Evolutionary conservation across 2,888 invertebrate genomes (phyloP).

Genomic region (Ichneumon xanthorius): DNA sequence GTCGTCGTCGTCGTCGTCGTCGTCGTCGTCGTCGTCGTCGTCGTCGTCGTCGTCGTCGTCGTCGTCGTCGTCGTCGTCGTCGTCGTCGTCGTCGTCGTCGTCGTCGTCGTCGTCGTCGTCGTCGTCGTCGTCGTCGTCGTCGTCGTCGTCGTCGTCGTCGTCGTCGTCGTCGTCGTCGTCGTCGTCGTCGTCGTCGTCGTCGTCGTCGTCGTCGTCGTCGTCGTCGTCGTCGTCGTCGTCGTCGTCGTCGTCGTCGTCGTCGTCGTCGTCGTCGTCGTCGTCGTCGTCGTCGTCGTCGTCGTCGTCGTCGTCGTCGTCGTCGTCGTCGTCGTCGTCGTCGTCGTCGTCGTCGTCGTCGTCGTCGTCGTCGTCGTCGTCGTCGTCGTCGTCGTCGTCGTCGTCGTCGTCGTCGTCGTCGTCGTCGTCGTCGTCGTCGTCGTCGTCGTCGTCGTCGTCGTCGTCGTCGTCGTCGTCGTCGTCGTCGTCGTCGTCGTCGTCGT

Average conservation of each 20-base stretch:
- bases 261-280: conserved; percentile 65
- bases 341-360: conserved; percentile 61
- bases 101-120: conserved; percentile 62
- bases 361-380: conserved; percentile 64
- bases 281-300: conserved; percentile 62
- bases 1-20: conserved; percentile 64
- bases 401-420: conserved; percentile 65
- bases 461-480: conserved; percentile 62
- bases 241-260: conserved; percentile 61
- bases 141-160: conserved; percentile 63
- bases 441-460: conserved; percentile 65
- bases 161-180: conserved; percentile 61
- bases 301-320: conserved; percentile 65
- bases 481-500: conserved; percentile 65
- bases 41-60: conserved; percentile 65
- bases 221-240: conserved; percentile 65
- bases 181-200: conserved; percentile 64
- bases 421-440: conserved; percentile 61
- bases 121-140: conserved; percentile 65
- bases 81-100: conserved; percentile 65
- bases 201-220: conserved; percentile 61
- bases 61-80: conserved; percentile 61
- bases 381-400: conserved; percentile 61
- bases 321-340: conserved; percentile 63
- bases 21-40: conserved; percentile 61